Conservation (phyloP, 2,888 invertebrate genomes). For the Callyntrura sp. region DNA sequence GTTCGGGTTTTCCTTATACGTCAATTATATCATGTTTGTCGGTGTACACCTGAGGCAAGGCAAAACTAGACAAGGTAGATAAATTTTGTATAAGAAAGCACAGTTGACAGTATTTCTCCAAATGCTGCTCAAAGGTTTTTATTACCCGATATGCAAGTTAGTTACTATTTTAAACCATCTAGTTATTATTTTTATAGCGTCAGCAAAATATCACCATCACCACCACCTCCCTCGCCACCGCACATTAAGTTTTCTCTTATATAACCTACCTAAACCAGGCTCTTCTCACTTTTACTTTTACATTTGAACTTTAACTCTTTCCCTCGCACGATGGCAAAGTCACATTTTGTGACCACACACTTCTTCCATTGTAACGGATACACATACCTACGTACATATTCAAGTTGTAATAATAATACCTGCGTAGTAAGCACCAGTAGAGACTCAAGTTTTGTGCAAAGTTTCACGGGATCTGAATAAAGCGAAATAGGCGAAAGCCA, state of each 20-base stretch:
- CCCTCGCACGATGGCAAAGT: neutral
- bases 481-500: neutral
- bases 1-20: no score
- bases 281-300: slow-evolving; percentile 38
- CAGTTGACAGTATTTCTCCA: no score
- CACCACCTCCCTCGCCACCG: neutral
- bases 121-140: no score
- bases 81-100: no score
- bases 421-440: neutral
- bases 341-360: slow-evolving; percentile 44
- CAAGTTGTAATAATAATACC: no score
- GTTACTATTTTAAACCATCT: no score
- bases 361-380: slow-evolving; percentile 15
- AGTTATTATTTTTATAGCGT: neutral
- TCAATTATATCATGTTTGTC: no score
- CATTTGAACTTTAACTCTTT: neutral
- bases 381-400: slow-evolving; percentile 1
- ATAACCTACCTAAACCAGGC: slow-evolving; percentile 9
- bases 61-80: no score
- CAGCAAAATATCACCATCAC: slow-evolving; percentile 1
- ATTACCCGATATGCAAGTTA: no score
- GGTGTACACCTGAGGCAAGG: no score
- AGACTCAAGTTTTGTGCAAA: slow-evolving; percentile 39
- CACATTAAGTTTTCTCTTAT: neutral
- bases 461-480: neutral